phyloP scores from a whole-genome alignment of 2,888 invertebrate species.

The Copidosoma aretas region DNA sequence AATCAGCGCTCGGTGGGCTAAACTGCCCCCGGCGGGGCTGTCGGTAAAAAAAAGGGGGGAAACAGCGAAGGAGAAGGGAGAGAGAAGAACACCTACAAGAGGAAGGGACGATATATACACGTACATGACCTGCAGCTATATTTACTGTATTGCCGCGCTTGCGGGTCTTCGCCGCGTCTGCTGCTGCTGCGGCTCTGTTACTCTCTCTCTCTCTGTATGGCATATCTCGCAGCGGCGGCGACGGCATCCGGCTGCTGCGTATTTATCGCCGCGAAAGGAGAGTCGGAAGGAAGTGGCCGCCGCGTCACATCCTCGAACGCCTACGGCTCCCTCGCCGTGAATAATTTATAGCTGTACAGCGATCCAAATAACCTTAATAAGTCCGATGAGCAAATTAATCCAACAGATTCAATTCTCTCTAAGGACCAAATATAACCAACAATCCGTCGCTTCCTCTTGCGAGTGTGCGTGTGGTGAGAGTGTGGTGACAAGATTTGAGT shows the following conservation, averaged over 20 bases:
- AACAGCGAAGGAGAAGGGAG: not conserved
- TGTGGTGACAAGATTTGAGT: too few relatives aligned
- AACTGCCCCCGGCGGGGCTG: not conserved
- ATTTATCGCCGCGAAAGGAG: slow-evolving; percentile 2
- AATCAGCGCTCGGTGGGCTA: not conserved
- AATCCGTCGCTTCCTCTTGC: too few relatives aligned
- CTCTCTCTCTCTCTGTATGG: not conserved
- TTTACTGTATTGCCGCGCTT: slow-evolving; percentile 11
- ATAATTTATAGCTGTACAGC: too few relatives aligned
- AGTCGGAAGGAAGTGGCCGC: slow-evolving; percentile 6
- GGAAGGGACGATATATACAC: slow-evolving; percentile 23
- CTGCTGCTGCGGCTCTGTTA: not conserved
- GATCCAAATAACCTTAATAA: too few relatives aligned
- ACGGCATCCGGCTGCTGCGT: not conserved
- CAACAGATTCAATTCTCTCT: too few relatives aligned
- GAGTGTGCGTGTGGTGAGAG: too few relatives aligned
- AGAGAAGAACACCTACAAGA: not conserved
- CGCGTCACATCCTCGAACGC: not conserved
- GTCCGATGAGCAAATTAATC: too few relatives aligned
- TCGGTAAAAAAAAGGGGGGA: not conserved
- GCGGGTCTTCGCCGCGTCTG: slow-evolving; percentile 14
- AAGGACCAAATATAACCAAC: too few relatives aligned
- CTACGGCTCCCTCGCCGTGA: slow-evolving; percentile 1
- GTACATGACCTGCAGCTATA: not conserved
- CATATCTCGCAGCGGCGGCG: too few relatives aligned